Evolutionary conservation across 2,113 vertebrate species (phyloP).

Genomic region (Turnix velox): DNA sequence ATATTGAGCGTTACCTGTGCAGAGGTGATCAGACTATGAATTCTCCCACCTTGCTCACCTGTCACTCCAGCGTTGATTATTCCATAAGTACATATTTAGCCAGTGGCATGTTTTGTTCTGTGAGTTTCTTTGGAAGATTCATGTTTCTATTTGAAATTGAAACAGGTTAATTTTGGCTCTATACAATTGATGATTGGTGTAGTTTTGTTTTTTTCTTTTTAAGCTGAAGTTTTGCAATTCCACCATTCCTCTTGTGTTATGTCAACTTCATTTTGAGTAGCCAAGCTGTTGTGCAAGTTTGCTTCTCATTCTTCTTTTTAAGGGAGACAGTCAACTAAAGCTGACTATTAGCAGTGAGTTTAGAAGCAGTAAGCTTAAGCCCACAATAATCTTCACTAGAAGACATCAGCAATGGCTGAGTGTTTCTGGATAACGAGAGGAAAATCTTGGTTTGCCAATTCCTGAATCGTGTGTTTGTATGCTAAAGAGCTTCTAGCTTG

Average conservation of each 20-base stretch:
- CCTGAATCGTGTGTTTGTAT: neutral
- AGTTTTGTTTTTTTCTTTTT: neutral
- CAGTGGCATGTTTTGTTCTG: neutral
- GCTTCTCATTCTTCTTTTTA: neutral
- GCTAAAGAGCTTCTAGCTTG: neutral
- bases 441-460: neutral
- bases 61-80: neutral
- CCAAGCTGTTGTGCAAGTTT: neutral
- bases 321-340: neutral
- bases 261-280: neutral
- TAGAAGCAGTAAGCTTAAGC: neutral
- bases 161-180: neutral
- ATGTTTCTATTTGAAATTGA: neutral
- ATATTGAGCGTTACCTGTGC: neutral
- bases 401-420: neutral
- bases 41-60: too few relatives aligned
- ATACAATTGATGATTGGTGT: neutral
- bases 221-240: neutral
- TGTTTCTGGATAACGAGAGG: neutral
- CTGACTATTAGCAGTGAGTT: neutral
- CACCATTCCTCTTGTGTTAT: neutral
- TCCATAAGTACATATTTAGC: neutral
- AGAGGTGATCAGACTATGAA: neutral
- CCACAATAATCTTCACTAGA: neutral
- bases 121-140: neutral